Evolutionary conservation across 1,140 invertebrate species (phyloP).

Genomic region (Achroia grisella): DNA sequence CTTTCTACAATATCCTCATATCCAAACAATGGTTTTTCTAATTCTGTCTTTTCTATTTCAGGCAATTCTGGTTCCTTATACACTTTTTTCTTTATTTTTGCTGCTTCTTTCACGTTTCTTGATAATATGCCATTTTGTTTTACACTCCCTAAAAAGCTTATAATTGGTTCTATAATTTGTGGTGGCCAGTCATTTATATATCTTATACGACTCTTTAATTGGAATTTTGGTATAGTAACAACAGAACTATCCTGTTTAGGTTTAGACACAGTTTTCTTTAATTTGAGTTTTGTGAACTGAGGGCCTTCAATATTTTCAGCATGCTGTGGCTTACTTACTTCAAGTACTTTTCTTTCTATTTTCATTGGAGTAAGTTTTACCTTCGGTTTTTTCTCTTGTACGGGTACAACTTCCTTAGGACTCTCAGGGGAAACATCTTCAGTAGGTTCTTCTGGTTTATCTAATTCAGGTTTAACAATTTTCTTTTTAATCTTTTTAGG

Average conservation of each 20-base stretch:
- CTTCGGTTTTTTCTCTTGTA: conserved; percentile 27
- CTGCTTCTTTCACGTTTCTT: conserved; percentile 80
- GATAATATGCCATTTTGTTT: conserved; percentile 78
- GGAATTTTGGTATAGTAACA: conserved; percentile 77
- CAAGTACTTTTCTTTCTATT: conserved; percentile 56
- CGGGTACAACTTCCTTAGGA: not conserved
- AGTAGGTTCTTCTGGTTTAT: not conserved
- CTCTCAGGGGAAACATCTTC: not conserved
- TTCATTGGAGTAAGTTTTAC: conserved; percentile 47
- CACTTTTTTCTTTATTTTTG: conserved; percentile 75
- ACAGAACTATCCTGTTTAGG: conserved; percentile 69
- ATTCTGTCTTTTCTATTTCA: conserved; percentile 63
- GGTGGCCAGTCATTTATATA: conserved; percentile 77
- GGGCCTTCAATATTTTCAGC: conserved; percentile 61
- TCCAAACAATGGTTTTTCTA: conserved; percentile 64
- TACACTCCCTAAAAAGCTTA: conserved; percentile 72
- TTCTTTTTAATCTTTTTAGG: conserved; percentile 24
- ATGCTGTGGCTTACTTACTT: conserved; percentile 46
- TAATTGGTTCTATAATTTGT: conserved; percentile 65
- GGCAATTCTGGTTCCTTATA: conserved; percentile 49
- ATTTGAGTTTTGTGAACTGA: conserved; percentile 77
- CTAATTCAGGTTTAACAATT: conserved; percentile 10
- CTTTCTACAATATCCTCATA: conserved; percentile 50
- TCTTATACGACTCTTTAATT: conserved; percentile 78
- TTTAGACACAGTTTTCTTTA: conserved; percentile 74